A percentile compares a stretch with the other conserved stretches of the same genome.
phyloP scores from a whole-genome alignment of 92 coral and sea anemone species.

The Isaurus tuberculatus region DNA sequence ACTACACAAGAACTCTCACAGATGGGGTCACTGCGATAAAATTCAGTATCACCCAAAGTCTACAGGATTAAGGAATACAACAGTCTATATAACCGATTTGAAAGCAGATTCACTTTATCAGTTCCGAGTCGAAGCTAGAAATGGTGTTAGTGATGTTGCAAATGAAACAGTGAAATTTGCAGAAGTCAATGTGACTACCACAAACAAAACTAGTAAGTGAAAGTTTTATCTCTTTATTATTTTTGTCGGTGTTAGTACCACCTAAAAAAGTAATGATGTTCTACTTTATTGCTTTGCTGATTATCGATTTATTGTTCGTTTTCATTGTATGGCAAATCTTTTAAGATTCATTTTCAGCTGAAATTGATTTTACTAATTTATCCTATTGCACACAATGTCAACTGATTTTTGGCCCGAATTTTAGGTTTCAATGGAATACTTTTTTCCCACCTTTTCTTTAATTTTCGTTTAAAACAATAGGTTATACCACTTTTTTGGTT shows the following conservation, averaged over 20 bases:
- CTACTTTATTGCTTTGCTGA: too few relatives aligned
- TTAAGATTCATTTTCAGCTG: too few relatives aligned
- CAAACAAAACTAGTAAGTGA: neutral
- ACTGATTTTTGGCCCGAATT: too few relatives aligned
- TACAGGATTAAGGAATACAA: constrained; percentile 2
- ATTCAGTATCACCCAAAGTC: constrained; percentile 15
- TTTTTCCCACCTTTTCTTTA: too few relatives aligned
- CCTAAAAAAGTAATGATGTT: too few relatives aligned
- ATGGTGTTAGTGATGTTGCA: constrained; percentile 10
- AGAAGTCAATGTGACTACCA: constrained; percentile 10
- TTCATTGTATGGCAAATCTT: too few relatives aligned
- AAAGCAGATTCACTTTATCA: constrained; percentile 9
- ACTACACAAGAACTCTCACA: neutral
- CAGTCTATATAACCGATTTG: neutral
- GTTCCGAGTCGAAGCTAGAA: constrained; percentile 21
- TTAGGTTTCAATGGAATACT: too few relatives aligned
- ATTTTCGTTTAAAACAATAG: too few relatives aligned
- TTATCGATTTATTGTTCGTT: too few relatives aligned
- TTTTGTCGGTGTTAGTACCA: neutral
- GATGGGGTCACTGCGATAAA: constrained; percentile 6
- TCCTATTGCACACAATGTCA: neutral
- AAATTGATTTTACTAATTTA: too few relatives aligned
- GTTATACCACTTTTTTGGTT: too few relatives aligned
- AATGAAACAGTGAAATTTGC: neutral
- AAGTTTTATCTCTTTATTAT: neutral